Base-by-base conservation (phyloP, 1,140 invertebrate genomes). In the Rhynchophorus ferrugineus region DNA sequence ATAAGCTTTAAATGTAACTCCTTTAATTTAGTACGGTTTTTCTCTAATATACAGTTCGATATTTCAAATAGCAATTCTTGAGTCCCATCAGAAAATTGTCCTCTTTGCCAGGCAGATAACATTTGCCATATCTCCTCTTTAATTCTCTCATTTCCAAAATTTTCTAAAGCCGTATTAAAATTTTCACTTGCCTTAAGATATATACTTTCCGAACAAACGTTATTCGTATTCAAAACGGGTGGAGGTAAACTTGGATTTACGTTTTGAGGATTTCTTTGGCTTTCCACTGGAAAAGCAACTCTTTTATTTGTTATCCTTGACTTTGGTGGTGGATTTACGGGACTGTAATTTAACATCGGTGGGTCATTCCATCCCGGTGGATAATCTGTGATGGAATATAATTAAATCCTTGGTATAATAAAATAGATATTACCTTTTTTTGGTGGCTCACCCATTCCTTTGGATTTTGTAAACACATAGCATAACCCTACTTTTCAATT, bases 281-380 rank as follows among this genome's bases (percentile, higher is more conserved):
- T 18, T 24, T 35, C 56, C 7, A 65, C 24, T 2, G 64, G 64
- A 54, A 65, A 66, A 13, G 64, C 61, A n/a, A 66, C 55, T 20
- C 64, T 55, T 56, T 65, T 66, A 52, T 62, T 66, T n/a, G 37
- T 46, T 48, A 66, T 66, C 24, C 64, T 53, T 9, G 61, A 62
- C 55, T 65, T 66, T 14, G 64, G 64, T 9, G 63, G 61, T 34
- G 64, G 61, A 50, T 66, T 64, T 22, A 54, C 34, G 16, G 60
- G 9, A 49, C 37, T 61, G 35, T 63, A 66, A 42, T 59, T 61
- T 16, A 66, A 48, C 49, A 62, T 59, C 22, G 64, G 64, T 13
- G 64, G 64, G 47, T 66, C 64, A 58, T 66, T 66, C 64, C 64
- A 66, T 7, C 64, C 64, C 0, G 62, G 64, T 3, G 52, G 44